Percentiles rank a stretch among this genome's conserved stretches.
phyloP scores from a whole-genome alignment of 2,797 vertebrate genomes.

The Sorex maritimensis region DNA sequence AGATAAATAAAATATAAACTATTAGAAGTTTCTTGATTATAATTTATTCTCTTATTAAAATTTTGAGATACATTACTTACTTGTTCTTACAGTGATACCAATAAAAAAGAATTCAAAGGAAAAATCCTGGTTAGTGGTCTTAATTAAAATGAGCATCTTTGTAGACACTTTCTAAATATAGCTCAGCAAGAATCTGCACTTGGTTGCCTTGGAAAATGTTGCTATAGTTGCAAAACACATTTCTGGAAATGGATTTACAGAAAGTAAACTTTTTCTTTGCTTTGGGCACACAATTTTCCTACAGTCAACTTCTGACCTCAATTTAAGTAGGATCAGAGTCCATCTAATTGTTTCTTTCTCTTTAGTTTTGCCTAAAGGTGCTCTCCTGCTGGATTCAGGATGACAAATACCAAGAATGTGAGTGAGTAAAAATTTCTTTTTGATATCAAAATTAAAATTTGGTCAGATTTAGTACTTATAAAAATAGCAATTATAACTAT shows the following conservation, averaged over 20 bases:
- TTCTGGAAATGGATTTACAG: slow-evolving; percentile 85
- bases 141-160: slow-evolving; percentile 89
- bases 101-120: slow-evolving; percentile 76
- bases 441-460: slow-evolving; percentile 22
- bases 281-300: slow-evolving; percentile 77
- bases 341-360: slow-evolving; percentile 41
- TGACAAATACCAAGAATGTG: slow-evolving; percentile 20
- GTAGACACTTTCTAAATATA: slow-evolving; percentile 90
- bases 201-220: slow-evolving; percentile 92
- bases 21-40: slow-evolving; percentile 59
- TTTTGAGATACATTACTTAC: slow-evolving; percentile 69
- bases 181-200: slow-evolving; percentile 86
- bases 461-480: slow-evolving; percentile 52
- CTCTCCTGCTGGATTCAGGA: slow-evolving; percentile 20
- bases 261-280: slow-evolving; percentile 88
- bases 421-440: slow-evolving; percentile 45
- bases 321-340: slow-evolving; percentile 28
- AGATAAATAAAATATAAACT: slow-evolving; percentile 75
- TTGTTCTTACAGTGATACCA: slow-evolving; percentile 55
- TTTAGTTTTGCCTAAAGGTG: slow-evolving; percentile 35
- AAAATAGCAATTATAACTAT: slow-evolving; percentile 45
- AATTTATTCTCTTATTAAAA: slow-evolving; percentile 79
- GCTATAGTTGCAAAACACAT: slow-evolving; percentile 91
- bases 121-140: slow-evolving; percentile 83
- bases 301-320: slow-evolving; percentile 61